Percentiles rank a stretch among this genome's conserved stretches.
Evolutionary conservation across 2,113 vertebrate genomes (phyloP).

Genomic region (Synodontis membranacea): DNA sequence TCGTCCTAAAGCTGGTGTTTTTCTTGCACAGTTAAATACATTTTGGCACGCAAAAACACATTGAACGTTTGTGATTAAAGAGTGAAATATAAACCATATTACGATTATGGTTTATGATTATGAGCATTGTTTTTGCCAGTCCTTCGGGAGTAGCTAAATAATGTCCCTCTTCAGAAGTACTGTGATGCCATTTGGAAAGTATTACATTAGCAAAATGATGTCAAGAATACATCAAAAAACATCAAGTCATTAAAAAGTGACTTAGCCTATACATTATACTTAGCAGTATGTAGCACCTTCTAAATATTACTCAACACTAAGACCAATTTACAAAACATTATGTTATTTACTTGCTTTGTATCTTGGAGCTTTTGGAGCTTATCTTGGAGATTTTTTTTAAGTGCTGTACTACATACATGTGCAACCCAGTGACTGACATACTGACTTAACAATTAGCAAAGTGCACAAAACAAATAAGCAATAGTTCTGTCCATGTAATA

Average conservation of each 20-base stretch:
- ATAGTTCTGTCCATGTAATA: neutral
- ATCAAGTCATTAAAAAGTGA: neutral
- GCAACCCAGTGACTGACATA: neutral
- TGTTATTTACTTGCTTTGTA: neutral
- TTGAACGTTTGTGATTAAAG: neutral
- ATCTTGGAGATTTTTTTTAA: neutral
- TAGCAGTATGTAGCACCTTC: neutral
- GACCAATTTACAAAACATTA: neutral
- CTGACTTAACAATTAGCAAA: neutral
- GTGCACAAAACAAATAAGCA: neutral
- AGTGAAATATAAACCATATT: neutral
- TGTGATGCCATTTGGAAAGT: conserved; percentile 12
- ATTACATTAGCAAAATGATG: conserved; percentile 18
- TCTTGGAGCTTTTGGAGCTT: no score
- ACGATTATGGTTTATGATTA: neutral
- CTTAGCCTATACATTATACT: neutral
- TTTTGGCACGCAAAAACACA: neutral
- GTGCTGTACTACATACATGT: neutral
- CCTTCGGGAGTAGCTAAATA: neutral
- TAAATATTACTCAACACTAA: neutral
- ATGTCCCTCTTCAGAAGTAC: neutral
- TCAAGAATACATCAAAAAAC: conserved; percentile 3
- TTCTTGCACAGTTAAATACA: conserved; percentile 34
- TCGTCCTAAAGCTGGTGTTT: conserved; percentile 40
- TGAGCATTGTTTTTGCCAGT: neutral